phyloP scores from a whole-genome alignment of 1,140 invertebrate genomes.

The Onthophagus taurus region DNA sequence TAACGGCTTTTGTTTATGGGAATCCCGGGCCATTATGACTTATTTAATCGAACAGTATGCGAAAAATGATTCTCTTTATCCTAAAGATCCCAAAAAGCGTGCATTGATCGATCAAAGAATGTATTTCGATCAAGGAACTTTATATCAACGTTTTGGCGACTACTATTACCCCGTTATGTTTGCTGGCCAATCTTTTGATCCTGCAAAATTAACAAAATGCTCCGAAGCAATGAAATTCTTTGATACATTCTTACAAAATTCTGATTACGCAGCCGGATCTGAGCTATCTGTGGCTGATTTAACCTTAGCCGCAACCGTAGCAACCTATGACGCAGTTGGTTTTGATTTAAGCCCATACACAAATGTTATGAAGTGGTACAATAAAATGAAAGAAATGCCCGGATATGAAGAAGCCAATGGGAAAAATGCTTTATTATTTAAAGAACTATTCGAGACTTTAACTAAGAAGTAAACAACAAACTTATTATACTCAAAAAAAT shows the following conservation, averaged over 20 bases:
- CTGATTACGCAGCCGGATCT: slow-evolving; percentile 55
- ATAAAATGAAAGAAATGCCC: slow-evolving; percentile 55
- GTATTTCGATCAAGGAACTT: slow-evolving; percentile 62
- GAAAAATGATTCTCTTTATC: slow-evolving; percentile 62
- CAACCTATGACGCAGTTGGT: slow-evolving; percentile 54
- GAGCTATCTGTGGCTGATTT: slow-evolving; percentile 66
- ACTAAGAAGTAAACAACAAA: slow-evolving; percentile 31
- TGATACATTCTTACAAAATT: slow-evolving; percentile 56
- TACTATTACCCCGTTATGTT: slow-evolving; percentile 61
- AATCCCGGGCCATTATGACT: slow-evolving; percentile 61
- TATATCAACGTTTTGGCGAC: slow-evolving; percentile 55
- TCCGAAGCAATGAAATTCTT: slow-evolving; percentile 52
- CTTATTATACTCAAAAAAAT: too few species aligned
- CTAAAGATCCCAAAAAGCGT: slow-evolving; percentile 58
- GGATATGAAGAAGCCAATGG: slow-evolving; percentile 65
- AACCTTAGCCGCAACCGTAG: slow-evolving; percentile 47
- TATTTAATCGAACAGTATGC: slow-evolving; percentile 66
- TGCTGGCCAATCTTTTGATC: slow-evolving; percentile 50
- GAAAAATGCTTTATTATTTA: slow-evolving; percentile 38
- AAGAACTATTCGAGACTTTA: slow-evolving; percentile 30
- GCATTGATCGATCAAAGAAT: slow-evolving; percentile 63
- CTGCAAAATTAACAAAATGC: slow-evolving; percentile 53
- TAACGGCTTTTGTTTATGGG: slow-evolving; percentile 54
- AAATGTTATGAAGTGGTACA: slow-evolving; percentile 61
- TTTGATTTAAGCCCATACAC: slow-evolving; percentile 57